Conservation (phyloP, 2,797 vertebrate genomes). For the Hozukius guyotensis region DNA sequence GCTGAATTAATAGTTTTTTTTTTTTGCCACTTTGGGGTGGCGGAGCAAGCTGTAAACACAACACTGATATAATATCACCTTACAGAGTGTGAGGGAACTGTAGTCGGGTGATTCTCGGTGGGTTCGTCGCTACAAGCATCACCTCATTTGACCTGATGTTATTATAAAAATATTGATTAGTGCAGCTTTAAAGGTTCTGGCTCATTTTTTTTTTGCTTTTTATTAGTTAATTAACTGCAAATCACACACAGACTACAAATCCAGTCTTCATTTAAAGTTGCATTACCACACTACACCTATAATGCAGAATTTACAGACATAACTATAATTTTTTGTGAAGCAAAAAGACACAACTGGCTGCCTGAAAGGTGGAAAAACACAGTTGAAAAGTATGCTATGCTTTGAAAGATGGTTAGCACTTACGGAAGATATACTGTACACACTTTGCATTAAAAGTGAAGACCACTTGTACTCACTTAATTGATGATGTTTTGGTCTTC, state of each 20-base stretch:
- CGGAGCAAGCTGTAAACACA: neutral
- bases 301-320: neutral
- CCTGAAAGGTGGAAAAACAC: neutral
- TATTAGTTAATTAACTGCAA: neutral
- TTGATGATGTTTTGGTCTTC: neutral
- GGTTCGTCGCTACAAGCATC: neutral
- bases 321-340: neutral
- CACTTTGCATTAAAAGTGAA: neutral
- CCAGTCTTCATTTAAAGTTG: neutral
- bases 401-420: neutral
- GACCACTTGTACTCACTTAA: neutral
- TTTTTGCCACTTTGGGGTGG: neutral
- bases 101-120: neutral
- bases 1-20: neutral
- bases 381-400: neutral
- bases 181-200: neutral
- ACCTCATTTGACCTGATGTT: neutral
- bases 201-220: neutral
- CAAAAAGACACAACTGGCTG: neutral
- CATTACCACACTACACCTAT: neutral
- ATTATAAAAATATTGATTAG: neutral
- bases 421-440: neutral
- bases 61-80: too few species aligned
- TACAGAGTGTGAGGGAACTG: too few species aligned
- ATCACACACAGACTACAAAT: neutral